Evolutionary conservation across 2,888 invertebrate species (phyloP), one percentile per base, ranked within the genome.

Genomic region (Hermaeophaga mercurialis): DNA sequence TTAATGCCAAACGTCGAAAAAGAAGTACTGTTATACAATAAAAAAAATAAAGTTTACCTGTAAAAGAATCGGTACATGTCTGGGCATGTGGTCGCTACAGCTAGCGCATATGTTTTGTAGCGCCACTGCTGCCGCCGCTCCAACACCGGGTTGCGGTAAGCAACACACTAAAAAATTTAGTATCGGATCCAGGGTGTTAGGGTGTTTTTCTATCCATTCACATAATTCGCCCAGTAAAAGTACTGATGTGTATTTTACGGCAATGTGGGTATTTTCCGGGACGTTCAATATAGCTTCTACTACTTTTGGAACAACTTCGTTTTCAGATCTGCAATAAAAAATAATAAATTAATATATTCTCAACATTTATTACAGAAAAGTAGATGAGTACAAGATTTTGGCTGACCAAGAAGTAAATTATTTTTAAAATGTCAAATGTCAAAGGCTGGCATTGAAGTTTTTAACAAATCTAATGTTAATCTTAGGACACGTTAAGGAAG

Each of bases 171-270:
- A 80, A 72, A 89, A 91, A 77, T 92, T 89, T 56, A 95, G 80
- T 43, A 91, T 87, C 9, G 91, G 88, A 78, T 91, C 91, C 66
- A 96, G 78, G 45, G 88, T 87, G 62, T 86, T 85, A 0, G 92
- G 85, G 80, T 96, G 95, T 67, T 85, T 84, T 71, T 94, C 91
- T 49, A 97, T 89, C 97, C 97, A 98, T 75, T 98, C 97, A 74
- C 92, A 89, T 31, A 96, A 81, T 79, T 96, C 95, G 0, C 95
- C 96, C 39, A 96, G 80, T 44, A 96, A 80, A 65, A 90, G 81
- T 54, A 95, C 87, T 66, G 95, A 93, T 0, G 96, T 96, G 74
- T 90, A 88, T 53, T 91, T 84, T 0, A 98, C 94, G 0, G 94
- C 93, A 22, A 91, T 82, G 75, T 97, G 97, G 0, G 88, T 85